Percentiles rank a stretch among this genome's conserved stretches.
Conservation (phyloP, 2,113 vertebrate genomes). For the Gymnarchus niloticus region DNA sequence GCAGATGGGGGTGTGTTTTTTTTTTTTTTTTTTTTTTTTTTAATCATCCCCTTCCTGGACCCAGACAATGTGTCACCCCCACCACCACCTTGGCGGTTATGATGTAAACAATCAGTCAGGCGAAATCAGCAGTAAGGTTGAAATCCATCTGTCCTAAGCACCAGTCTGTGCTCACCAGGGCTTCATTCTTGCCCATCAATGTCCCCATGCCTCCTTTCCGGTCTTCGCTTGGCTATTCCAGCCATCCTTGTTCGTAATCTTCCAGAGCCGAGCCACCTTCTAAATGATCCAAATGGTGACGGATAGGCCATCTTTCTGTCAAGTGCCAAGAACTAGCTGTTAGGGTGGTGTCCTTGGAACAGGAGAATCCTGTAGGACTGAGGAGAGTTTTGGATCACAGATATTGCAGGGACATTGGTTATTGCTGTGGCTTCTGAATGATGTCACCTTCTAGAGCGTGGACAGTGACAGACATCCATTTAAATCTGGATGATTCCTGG, state of each 20-base stretch:
- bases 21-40: background rate
- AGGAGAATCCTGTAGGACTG: background rate
- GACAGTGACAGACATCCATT: background rate
- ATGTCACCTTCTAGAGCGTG: background rate
- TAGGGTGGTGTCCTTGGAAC: background rate
- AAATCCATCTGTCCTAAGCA: constrained; percentile 61
- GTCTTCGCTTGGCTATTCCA: background rate
- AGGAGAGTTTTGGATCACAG: too few species aligned
- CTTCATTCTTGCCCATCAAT: background rate
- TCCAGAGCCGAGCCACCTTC: background rate
- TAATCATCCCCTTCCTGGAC: background rate
- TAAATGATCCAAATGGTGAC: background rate
- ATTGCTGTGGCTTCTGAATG: background rate
- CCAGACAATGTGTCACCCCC: background rate
- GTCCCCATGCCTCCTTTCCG: background rate
- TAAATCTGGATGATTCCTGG: background rate
- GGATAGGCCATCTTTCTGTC: background rate
- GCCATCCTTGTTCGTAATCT: background rate
- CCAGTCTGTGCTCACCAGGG: constrained; percentile 52
- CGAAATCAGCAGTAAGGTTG: constrained; percentile 48
- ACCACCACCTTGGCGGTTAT: constrained; percentile 29
- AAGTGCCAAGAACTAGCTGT: background rate
- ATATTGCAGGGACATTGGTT: background rate
- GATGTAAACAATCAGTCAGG: constrained; percentile 49
- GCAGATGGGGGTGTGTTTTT: background rate